Percentiles rank a stretch among this genome's conserved stretches.
phyloP scores from a whole-genome alignment of 2,888 invertebrate genomes.

The Caenorhabditis parvicauda region DNA sequence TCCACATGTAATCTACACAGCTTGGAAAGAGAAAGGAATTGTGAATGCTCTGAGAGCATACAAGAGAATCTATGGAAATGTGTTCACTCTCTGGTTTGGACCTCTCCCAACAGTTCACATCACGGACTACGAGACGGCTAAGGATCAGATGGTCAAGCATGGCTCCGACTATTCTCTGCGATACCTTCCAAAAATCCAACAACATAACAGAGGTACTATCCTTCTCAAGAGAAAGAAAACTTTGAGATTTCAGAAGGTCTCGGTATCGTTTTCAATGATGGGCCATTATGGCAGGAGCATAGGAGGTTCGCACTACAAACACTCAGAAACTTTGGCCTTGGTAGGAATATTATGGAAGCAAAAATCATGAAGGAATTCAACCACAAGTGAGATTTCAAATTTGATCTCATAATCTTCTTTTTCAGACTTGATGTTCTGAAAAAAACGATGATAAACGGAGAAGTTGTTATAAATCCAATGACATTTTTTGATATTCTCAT shows the following conservation, averaged over 20 bases:
- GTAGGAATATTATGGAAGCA: conserved; percentile 33
- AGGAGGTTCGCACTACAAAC: conserved; percentile 32
- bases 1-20: conserved; percentile 11
- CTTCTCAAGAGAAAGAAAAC: not conserved
- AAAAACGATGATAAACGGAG: conserved; percentile 11
- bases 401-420: too few species aligned
- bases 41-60: conserved; percentile 9
- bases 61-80: conserved; percentile 18
- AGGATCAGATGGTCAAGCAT: conserved; percentile 19
- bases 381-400: conserved; percentile 3
- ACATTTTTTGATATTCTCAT: conserved; percentile 26
- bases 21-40: conserved; percentile 14
- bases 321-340: conserved; percentile 35
- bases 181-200: conserved; percentile 4
- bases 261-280: conserved; percentile 25
- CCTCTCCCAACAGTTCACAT: conserved; percentile 16
- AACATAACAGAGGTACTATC: conserved; percentile 7
- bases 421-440: conserved; percentile 8
- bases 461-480: conserved; percentile 7
- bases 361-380: conserved; percentile 33
- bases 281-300: conserved; percentile 23
- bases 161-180: conserved; percentile 10
- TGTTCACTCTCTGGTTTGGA: conserved; percentile 21
- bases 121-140: conserved; percentile 10
- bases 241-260: conserved; percentile 6